Conservation (phyloP, 2,888 invertebrate species). For the Asteroscopus sphinx region DNA sequence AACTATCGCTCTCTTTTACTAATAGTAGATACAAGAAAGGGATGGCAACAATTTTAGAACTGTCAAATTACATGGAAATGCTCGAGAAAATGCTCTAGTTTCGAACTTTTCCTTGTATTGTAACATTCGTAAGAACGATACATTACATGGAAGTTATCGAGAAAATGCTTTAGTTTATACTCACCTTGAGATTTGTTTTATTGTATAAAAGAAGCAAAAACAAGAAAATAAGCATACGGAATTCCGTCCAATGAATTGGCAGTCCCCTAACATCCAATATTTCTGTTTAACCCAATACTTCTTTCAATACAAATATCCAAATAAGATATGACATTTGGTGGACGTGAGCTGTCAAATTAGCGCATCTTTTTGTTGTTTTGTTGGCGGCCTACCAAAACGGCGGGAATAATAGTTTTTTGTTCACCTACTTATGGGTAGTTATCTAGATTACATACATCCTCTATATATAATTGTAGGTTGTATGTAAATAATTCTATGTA, state of each 20-base stretch:
- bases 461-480: conserved; percentile 24
- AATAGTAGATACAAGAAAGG: too few species aligned
- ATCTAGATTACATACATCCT: conserved; percentile 23
- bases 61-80: too few species aligned
- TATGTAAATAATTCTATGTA: conserved; percentile 12
- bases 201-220: not conserved
- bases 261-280: conserved; percentile 4
- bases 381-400: conserved; percentile 38
- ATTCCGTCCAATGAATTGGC: conserved; percentile 3
- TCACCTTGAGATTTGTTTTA: too few species aligned
- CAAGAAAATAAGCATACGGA: conserved; percentile 17
- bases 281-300: conserved; percentile 7
- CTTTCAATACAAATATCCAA: conserved; percentile 23
- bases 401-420: conserved; percentile 5
- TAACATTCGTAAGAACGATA: too few species aligned
- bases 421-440: conserved; percentile 11
- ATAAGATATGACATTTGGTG: conserved; percentile 71
- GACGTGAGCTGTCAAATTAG: conserved; percentile 70
- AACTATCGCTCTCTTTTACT: too few species aligned
- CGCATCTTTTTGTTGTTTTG: conserved; percentile 56
- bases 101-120: too few species aligned
- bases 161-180: too few species aligned
- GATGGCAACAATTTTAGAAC: too few species aligned
- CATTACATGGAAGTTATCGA: too few species aligned
- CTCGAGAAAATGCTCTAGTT: too few species aligned